Evolutionary conservation across 1,140 invertebrate species (phyloP), one percentile per base, ranked within the genome.

Genomic region (Wasmannia auropunctata): DNA sequence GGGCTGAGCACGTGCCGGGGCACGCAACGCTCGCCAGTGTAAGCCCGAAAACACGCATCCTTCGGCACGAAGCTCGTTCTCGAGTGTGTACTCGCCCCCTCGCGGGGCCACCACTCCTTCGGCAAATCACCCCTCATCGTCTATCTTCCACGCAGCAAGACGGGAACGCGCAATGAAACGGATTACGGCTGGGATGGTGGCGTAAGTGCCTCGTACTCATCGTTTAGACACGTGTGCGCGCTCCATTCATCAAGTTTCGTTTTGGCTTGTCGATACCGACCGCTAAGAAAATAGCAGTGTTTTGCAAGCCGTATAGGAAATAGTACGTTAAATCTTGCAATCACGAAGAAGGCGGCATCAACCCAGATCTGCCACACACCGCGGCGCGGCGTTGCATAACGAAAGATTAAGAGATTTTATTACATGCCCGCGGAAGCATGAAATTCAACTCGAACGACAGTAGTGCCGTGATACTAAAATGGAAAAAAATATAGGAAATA

Each of bases 11-110:
- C 93, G 93, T 92, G 90, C 90, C 87, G 49, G 28, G 87, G 84
- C 91, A 93, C 90, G 93, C 92, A 92, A 92, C 91, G 86, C 91
- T 92, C 88, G 5, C 63, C n/a, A 86, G 76, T 79, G 28, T 65
- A 51, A 56, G 19, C 77, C 51, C 31, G 81, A 83, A 85, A 88
- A 85, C 91, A 88, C 90, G 91, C 90, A 88, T 89, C 87, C 60
- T 72, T 74, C 58, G 79, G 56, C 72, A 85, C 60, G 49, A 76
- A 83, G 77, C 46, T 72, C 62, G 74, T 72, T 80, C 14, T 88
- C 65, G 74, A 87, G 79, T 89, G 80, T 90, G 86, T 90, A 81
- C 25, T 85, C 60, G 63, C 46, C 70, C 87, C 75, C 74, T 69
- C 37, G 1, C 34, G 6, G 34, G 22, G 49, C n/a, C 22, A 22